A percentile compares a stretch with the other conserved stretches of the same genome.
Conservation (phyloP, 1,140 invertebrate genomes). For the Vanessa atalanta region DNA sequence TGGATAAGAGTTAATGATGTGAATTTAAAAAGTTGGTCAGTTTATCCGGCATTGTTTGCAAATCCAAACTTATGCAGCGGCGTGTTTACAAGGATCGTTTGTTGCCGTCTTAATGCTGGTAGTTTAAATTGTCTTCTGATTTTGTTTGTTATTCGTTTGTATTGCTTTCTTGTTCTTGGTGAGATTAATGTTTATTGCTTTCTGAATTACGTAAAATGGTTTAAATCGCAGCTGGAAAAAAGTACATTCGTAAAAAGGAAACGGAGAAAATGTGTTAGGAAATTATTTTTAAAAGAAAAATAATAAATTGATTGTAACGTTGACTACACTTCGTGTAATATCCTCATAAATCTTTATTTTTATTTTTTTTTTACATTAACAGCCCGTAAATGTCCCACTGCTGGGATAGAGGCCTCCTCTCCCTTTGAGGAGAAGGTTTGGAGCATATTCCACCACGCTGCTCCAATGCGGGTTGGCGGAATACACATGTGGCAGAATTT, state of each 20-base stretch:
- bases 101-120: conserved; percentile 65
- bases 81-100: conserved; percentile 68
- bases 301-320: too few species aligned
- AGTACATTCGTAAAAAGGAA: too few species aligned
- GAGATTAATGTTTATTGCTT: conserved; percentile 24
- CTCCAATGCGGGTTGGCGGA: too few species aligned
- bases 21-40: conserved; percentile 43
- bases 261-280: too few species aligned
- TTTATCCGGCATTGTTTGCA: conserved; percentile 60
- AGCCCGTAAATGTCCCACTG: too few species aligned
- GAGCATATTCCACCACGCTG: too few species aligned
- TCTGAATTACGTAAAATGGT: conserved; percentile 13
- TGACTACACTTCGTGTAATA: too few species aligned
- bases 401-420: too few species aligned
- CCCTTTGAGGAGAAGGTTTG: too few species aligned
- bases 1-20: conserved; percentile 23
- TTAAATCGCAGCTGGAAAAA: background rate
- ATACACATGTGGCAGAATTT: too few species aligned
- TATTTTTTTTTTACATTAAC: too few species aligned
- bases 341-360: background rate
- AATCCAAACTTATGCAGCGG: conserved; percentile 69
- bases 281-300: background rate
- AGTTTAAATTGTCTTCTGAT: conserved; percentile 63
- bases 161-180: conserved; percentile 20
- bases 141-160: conserved; percentile 52